Percentiles rank a stretch among this genome's conserved stretches.
phyloP scores from a whole-genome alignment of 2,113 vertebrate species.

The Tinamus guttatus region DNA sequence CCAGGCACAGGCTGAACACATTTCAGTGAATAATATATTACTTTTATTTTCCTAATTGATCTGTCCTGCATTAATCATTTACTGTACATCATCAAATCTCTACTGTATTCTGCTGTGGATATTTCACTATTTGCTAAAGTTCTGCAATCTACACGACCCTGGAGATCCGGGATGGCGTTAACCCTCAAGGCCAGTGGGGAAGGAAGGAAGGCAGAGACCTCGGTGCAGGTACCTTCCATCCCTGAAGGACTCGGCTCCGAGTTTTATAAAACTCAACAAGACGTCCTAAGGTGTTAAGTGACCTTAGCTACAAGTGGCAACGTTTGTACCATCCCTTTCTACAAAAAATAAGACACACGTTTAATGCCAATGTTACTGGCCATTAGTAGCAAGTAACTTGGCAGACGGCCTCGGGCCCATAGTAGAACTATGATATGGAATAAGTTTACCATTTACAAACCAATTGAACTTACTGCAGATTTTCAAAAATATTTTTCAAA shows the following conservation, averaged over 20 bases:
- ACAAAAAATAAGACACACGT: neutral
- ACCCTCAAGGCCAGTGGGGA: accelerated
- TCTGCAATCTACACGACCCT: neutral
- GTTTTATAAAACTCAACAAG: neutral
- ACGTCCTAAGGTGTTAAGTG: neutral
- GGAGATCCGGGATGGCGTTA: neutral
- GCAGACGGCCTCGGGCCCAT: neutral
- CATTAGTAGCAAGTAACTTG: neutral
- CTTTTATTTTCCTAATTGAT: neutral
- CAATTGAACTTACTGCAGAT: constrained; percentile 29
- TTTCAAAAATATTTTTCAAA: constrained; percentile 24
- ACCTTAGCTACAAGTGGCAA: neutral
- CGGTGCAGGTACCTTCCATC: neutral
- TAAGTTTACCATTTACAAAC: neutral
- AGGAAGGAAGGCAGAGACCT: neutral
- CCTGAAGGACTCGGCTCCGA: neutral
- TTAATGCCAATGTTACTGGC: neutral
- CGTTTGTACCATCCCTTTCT: neutral
- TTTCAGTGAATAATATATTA: neutral
- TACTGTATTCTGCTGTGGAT: neutral
- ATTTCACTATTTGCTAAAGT: neutral
- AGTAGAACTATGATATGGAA: neutral
- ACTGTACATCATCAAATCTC: neutral
- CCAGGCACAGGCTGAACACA: neutral
- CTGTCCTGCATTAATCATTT: neutral